Base-by-base conservation (phyloP, 2,888 invertebrate species). In the Bombylius discolor region DNA sequence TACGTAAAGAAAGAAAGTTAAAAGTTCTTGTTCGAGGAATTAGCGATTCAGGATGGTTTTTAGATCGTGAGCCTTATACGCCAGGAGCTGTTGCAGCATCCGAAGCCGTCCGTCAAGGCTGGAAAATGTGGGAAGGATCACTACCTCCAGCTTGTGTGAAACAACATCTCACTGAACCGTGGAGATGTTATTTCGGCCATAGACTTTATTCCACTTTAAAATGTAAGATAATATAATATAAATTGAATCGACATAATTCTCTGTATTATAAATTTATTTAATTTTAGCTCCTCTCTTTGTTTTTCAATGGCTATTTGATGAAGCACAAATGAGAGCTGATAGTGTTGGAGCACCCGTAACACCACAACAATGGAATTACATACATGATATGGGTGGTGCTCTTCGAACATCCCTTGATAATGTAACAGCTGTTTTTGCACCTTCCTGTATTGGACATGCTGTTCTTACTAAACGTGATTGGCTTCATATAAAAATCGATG, bases 301-400 rank as follows among this genome's bases (percentile, higher is more conserved):
- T 33, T 91, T 95, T 70, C 95, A 95, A 80, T 94, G 93, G 83
- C 78, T 95, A 52, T 95, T 93, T 71, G 95, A 96, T 70, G 93
- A 94, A 68, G 94, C 94, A 5, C 95, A 95, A 76, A 85, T 96
- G 80, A 84, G 89, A 39, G 92, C 89, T 0, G 92, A 93, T 70
- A 94, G 94, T 65, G 90, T 95, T 3, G 89, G 90, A 0, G 84
- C 90, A 0, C 93, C 93, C 2, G 84, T 89, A 4, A 87, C 91
- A 13, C 87, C 89, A 55, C 85, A 88, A 58, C 94, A 95, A 67
- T 95, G 94, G 94, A 89, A 93, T 65, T 91, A 91, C 65, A 91
- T 95, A 58, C 91, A 94, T 68, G 84, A 86, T 67, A 88, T 93
- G 77, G 94, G 94, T 1, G 84, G 89, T 58, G 87, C 90, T 36